Percentiles rank a stretch among this genome's conserved stretches.
Evolutionary conservation across 2,113 vertebrate genomes (phyloP).

Genomic region (Theristicus caerulescens): DNA sequence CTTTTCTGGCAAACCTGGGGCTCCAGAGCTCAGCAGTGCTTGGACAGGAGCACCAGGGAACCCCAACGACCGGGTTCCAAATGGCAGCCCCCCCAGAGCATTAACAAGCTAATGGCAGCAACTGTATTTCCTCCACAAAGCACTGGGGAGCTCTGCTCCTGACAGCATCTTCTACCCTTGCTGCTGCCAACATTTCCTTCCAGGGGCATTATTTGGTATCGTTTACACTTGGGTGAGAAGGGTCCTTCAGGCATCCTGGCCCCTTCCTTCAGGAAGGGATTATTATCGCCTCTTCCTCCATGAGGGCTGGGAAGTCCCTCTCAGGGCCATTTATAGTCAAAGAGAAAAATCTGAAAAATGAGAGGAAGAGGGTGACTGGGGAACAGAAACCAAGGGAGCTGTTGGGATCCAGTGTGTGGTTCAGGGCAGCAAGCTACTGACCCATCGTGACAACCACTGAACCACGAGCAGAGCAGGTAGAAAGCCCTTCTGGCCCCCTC

Average conservation of each 20-base stretch:
- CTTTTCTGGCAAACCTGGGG: background rate
- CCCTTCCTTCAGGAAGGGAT: background rate
- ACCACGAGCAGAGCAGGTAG: background rate
- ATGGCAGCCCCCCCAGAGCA: rapidly evolving
- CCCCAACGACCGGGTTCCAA: rapidly evolving
- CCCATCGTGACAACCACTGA: rapidly evolving
- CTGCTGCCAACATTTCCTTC: background rate
- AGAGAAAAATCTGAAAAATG: background rate
- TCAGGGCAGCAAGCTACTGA: background rate
- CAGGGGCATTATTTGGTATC: background rate
- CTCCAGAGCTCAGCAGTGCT: background rate
- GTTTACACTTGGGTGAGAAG: background rate
- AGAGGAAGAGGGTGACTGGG: background rate
- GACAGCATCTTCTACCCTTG: background rate
- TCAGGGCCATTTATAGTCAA: background rate
- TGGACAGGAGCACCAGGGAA: background rate
- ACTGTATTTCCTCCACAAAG: background rate
- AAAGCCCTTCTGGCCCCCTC: background rate
- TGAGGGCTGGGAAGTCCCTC: background rate
- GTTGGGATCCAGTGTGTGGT: rapidly evolving
- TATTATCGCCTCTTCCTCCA: background rate
- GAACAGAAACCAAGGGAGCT: background rate
- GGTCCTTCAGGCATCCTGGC: background rate
- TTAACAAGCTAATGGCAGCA: background rate
- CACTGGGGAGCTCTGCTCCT: rapidly evolving